phyloP scores from a whole-genome alignment of 2,888 invertebrate species.

The Pediacus dermestoides region DNA sequence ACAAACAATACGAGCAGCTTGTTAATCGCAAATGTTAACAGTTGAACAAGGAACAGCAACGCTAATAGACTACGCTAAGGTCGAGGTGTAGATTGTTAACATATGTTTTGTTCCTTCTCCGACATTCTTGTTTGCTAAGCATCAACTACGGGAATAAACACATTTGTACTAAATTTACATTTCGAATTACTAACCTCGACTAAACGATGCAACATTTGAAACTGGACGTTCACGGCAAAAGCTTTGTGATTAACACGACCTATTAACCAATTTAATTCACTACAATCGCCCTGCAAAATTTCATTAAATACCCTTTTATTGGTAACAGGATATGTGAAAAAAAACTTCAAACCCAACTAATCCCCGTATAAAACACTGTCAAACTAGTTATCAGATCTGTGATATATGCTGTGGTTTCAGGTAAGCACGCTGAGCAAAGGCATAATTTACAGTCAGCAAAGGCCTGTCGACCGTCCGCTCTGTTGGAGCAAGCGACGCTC shows the following conservation, averaged over 20 bases:
- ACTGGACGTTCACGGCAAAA: constrained; percentile 7
- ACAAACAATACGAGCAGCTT: constrained; percentile 8
- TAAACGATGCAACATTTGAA: constrained; percentile 9
- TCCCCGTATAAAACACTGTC: background rate
- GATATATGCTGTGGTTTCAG: constrained; percentile 18
- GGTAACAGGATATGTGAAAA: background rate
- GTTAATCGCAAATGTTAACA: constrained; percentile 13
- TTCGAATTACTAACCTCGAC: constrained; percentile 16
- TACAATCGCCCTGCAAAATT: background rate
- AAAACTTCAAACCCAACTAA: no score
- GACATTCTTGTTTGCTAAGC: constrained; percentile 11
- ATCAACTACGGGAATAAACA: constrained; percentile 19
- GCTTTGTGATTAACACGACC: constrained; percentile 9
- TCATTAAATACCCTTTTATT: background rate
- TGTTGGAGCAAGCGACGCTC: constrained; percentile 11
- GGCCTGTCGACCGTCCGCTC: constrained; percentile 16
- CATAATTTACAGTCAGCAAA: constrained; percentile 20
- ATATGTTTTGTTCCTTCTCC: constrained; percentile 17
- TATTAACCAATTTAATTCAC: background rate
- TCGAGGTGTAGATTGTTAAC: constrained; percentile 13
- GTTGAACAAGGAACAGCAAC: constrained; percentile 8
- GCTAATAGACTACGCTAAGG: constrained; percentile 5
- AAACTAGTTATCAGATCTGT: constrained; percentile 6
- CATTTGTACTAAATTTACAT: constrained; percentile 20
- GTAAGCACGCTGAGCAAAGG: constrained; percentile 21